Conservation (phyloP, 2,797 vertebrate species). For the Hyperoplus lanceolatus region DNA sequence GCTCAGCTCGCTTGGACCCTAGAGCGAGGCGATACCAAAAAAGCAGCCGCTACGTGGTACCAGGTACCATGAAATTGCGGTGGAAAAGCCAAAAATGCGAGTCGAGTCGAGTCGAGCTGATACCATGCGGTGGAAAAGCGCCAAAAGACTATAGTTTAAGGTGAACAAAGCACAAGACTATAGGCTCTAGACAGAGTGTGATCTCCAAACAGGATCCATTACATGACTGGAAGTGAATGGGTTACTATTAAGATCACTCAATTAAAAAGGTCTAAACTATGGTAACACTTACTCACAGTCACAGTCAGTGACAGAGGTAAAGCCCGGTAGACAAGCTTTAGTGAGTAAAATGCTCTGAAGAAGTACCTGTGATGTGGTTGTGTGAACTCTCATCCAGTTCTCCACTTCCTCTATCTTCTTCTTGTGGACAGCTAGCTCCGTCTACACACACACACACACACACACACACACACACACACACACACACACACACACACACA, state of each 20-base stretch:
- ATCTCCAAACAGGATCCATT: not conserved
- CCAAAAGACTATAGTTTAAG: too few relatives aligned
- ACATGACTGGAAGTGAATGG: not conserved
- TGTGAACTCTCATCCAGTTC: slow-evolving; percentile 89
- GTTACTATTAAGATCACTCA: not conserved
- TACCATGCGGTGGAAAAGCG: too few relatives aligned
- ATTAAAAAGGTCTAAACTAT: not conserved
- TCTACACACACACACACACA: slow-evolving; percentile 78
- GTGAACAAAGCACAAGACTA: too few relatives aligned
- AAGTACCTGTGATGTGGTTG: slow-evolving; percentile 76
- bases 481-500: not conserved
- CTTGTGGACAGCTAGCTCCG: slow-evolving; percentile 95
- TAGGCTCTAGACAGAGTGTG: not conserved
- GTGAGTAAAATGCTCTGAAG: not conserved
- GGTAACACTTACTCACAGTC: not conserved
- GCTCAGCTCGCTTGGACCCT: too few relatives aligned
- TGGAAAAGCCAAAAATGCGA: too few relatives aligned
- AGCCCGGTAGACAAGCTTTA: not conserved
- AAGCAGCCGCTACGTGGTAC: too few relatives aligned
- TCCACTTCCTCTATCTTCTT: slow-evolving; percentile 98
- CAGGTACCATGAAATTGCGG: too few relatives aligned
- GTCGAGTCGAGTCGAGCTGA: too few relatives aligned
- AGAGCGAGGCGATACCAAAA: too few relatives aligned
- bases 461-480: too few relatives aligned
- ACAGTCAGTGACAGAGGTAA: not conserved